Percentiles rank a stretch among this genome's conserved stretches.
Conservation (phyloP, 2,113 vertebrate genomes). For the Prunella fulvescens region DNA sequence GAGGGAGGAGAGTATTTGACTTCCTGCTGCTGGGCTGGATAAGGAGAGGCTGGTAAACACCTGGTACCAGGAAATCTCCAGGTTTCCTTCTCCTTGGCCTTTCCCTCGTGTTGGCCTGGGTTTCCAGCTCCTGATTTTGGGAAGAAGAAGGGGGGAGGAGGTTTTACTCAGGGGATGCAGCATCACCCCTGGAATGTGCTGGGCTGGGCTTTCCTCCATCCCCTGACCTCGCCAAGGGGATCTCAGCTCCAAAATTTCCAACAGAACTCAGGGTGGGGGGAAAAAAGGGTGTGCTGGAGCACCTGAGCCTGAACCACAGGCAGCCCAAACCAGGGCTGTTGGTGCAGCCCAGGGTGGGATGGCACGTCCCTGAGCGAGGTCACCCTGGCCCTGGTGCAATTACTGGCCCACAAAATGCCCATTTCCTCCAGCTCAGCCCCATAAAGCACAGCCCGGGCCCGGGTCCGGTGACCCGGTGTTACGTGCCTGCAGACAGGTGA, state of each 20-base stretch:
- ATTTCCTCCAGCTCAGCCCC: neutral
- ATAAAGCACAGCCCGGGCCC: neutral
- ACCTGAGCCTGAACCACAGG: neutral
- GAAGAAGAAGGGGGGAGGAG: neutral
- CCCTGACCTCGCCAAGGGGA: rapidly evolving
- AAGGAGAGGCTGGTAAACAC: neutral
- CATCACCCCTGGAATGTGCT: neutral
- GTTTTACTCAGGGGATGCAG: neutral
- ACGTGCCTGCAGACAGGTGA: conserved; percentile 57
- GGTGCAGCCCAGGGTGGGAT: neutral
- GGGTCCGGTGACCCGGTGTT: neutral
- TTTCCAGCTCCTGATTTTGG: neutral
- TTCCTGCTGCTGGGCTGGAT: neutral
- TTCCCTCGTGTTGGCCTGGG: neutral
- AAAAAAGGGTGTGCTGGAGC: neutral
- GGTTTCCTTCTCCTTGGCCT: neutral
- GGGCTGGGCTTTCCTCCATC: rapidly evolving
- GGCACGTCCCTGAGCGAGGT: neutral
- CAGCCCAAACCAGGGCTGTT: neutral
- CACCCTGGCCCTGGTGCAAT: neutral
- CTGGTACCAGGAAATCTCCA: neutral
- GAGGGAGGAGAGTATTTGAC: neutral
- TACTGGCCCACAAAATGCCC: neutral
- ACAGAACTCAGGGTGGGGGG: neutral
- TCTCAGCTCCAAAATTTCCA: neutral